phyloP scores from a whole-genome alignment of 2,888 invertebrate species.

The Meiosimyza decipiens region DNA sequence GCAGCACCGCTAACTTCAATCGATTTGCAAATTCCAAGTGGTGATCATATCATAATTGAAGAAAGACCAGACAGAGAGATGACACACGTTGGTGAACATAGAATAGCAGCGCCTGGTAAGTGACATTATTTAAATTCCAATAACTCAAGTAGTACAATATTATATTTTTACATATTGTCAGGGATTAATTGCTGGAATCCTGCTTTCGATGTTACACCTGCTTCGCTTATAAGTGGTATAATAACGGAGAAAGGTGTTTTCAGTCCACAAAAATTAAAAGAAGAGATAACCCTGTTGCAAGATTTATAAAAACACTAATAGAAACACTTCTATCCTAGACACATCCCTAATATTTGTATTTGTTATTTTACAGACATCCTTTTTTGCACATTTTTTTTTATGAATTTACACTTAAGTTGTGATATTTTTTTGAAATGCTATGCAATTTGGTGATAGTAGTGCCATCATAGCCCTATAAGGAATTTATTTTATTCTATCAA shows the following conservation, averaged over 20 bases:
- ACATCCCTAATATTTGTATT: constrained; percentile 4
- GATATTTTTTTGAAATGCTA: constrained; percentile 43
- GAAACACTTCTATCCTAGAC: too few species aligned
- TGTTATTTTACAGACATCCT: not conserved
- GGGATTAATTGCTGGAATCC: constrained; percentile 98
- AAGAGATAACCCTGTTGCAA: constrained; percentile 51
- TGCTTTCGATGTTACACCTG: constrained; percentile 97
- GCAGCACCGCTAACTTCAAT: constrained; percentile 94
- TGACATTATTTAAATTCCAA: not conserved
- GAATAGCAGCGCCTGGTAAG: constrained; percentile 87
- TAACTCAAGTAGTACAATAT: not conserved
- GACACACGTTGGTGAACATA: constrained; percentile 87
- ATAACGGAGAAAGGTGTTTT: constrained; percentile 95
- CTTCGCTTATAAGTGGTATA: constrained; percentile 88
- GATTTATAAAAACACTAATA: not conserved
- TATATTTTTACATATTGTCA: constrained; percentile 55
- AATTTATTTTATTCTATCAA: constrained; percentile 8
- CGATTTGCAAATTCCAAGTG: constrained; percentile 81
- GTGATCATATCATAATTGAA: constrained; percentile 92
- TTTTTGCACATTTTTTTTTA: constrained; percentile 23
- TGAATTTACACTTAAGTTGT: constrained; percentile 45
- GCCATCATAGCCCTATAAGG: not conserved
- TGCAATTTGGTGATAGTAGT: constrained; percentile 2
- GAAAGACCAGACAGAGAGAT: constrained; percentile 92
- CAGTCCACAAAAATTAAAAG: constrained; percentile 69